Percentiles rank a stretch among this genome's conserved stretches.
phyloP scores from a whole-genome alignment of 35 echinoderm and acorn worm species.

The Stichopus chloronotus region DNA sequence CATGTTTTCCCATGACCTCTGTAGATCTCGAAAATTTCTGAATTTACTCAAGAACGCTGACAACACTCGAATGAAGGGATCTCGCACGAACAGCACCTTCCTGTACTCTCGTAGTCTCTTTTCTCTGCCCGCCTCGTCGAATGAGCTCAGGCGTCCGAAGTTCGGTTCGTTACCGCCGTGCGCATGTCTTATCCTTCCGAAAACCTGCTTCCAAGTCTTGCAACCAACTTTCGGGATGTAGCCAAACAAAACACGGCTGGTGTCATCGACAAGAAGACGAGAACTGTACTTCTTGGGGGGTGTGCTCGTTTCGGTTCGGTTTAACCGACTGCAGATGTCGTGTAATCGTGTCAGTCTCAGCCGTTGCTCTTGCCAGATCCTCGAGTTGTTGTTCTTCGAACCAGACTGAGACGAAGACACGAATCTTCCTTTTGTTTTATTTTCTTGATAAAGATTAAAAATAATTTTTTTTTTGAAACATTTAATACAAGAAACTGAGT shows the following conservation, averaged over 20 bases:
- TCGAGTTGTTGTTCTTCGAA: neutral
- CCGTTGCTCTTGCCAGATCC: neutral
- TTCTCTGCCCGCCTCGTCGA: conserved; percentile 4
- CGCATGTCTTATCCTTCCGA: neutral
- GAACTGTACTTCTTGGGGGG: neutral
- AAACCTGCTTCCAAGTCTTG: conserved; percentile 75
- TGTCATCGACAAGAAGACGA: conserved; percentile 57
- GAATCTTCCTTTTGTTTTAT: neutral
- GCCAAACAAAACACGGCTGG: conserved; percentile 62
- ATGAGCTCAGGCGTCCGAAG: neutral
- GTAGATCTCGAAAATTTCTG: conserved; percentile 10
- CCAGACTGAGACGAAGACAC: no score
- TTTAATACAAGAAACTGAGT: no score
- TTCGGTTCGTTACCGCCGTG: neutral
- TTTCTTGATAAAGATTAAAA: neutral
- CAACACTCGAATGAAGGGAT: conserved; percentile 68
- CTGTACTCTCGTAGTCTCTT: conserved; percentile 57
- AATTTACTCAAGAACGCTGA: conserved; percentile 84
- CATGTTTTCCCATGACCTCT: conserved; percentile 53
- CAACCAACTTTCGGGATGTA: conserved; percentile 82
- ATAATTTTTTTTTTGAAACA: neutral
- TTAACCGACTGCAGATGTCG: neutral
- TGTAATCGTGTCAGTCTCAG: no score
- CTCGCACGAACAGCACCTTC: conserved; percentile 80
- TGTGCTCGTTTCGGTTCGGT: neutral